These are phyloP conservation scores for Vulpes lagopus DNA, from an alignment of 2,113 vertebrate genomes.

Conservation along the genomic window DNA sequence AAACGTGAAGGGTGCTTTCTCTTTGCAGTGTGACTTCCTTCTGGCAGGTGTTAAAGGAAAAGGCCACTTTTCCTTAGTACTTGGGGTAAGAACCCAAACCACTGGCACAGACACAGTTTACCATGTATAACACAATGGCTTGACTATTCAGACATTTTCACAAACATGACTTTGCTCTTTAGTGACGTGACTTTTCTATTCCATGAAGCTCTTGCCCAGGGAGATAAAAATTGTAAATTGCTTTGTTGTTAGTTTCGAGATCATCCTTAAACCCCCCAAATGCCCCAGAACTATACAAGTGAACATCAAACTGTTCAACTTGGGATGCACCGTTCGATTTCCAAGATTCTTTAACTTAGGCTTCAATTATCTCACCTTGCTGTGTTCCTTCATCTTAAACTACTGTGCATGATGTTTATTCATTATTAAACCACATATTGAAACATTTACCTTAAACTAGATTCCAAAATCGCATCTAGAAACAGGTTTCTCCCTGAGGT, in stretches of 20 bases:
- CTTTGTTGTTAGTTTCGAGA: background rate
- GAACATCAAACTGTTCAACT: background rate
- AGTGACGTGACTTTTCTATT: background rate
- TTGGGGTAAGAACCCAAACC: background rate
- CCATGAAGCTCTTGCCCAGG: background rate
- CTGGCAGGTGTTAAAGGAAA: background rate
- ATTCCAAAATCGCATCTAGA: background rate
- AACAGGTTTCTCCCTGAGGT: background rate
- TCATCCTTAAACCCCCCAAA: background rate
- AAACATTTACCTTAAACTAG: background rate
- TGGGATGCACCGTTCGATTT: background rate
- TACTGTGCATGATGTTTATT: background rate
- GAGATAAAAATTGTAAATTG: background rate
- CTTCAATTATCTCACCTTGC: background rate
- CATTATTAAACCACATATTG: background rate
- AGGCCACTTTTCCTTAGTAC: background rate
- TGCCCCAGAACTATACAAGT: background rate
- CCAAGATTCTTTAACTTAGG: background rate
- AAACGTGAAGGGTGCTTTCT: background rate
- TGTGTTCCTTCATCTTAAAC: background rate
- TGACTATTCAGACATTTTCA: background rate
- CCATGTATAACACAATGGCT: no score
- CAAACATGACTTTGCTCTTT: background rate
- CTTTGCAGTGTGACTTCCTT: background rate
- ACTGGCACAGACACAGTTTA: accelerated